Base-by-base conservation (phyloP, 1,140 invertebrate species). In the Microplitis demolitor region DNA sequence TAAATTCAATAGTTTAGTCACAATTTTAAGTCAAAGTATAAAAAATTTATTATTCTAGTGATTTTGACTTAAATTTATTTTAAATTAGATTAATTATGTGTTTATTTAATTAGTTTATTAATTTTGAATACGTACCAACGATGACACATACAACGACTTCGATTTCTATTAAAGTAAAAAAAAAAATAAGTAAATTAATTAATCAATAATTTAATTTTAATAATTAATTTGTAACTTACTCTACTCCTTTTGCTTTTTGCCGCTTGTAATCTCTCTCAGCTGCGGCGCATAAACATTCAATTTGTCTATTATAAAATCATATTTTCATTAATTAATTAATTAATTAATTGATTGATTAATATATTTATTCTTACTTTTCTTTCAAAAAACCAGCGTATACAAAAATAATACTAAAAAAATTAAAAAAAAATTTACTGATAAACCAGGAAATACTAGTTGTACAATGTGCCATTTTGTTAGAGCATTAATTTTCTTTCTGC, bases 391-490 rank as follows among this genome's bases (percentile, higher is more conserved):
- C 60, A n/a, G 71, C 53, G 34, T 84, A 84, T 9, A 84, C 16
- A 24, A 80, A 75, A 5, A 83, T n/a, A 74, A 84, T 79, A 3
- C 78, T 80, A 0, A 78, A 68, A 24, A 84, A 76, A 24, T 77
- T 80, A 5, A 82, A 8, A 31, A 83, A 9, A 69, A 82, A 84
- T 71, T 84, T 84, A 31, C 78, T 76, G 14, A 84, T 63, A 8
- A 82, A 84, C 82, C 80, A 84, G 33, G 64, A 70, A 24, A 78
- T 77, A 61, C 80, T 66, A 14, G 66, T 73, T n/a, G 74, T 81
- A 62, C 81, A 83, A 60, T 82, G 76, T 39, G 78, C 34, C 63
- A 66, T 60, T 64, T 33, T 53, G n/a, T 53, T 13, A 51, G 24
- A 63, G 6, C 9, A 9, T 45, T 11, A 45, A 45, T 45, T 45